Evolutionary conservation across 2,797 vertebrate species (phyloP).

Genomic region (Rhabdomys pumilio): DNA sequence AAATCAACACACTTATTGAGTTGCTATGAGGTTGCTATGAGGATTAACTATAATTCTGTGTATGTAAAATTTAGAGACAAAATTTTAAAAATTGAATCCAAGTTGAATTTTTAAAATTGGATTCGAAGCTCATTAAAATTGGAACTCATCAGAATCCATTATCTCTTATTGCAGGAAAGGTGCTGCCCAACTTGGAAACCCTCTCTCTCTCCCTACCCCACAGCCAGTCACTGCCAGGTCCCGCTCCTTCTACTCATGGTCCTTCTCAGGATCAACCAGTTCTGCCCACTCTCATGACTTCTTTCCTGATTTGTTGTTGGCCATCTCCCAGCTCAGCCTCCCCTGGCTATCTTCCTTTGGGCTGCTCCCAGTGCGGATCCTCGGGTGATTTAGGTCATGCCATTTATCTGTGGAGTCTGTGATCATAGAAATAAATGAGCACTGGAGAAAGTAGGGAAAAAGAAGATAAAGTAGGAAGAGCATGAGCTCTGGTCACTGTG

Average conservation of each 20-base stretch:
- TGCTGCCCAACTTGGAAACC: background rate
- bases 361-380: background rate
- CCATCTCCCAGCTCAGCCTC: background rate
- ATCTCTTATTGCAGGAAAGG: background rate
- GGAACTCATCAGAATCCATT: background rate
- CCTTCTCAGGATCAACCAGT: background rate
- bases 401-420: background rate
- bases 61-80: constrained; percentile 47
- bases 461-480: background rate
- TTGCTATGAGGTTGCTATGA: constrained; percentile 39
- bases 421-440: background rate
- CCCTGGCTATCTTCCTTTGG: background rate
- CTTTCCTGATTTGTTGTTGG: background rate
- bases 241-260: background rate
- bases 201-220: background rate
- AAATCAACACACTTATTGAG: constrained; percentile 40
- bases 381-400: background rate
- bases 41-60: constrained; percentile 10
- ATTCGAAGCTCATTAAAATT: constrained; percentile 42
- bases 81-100: constrained; percentile 18
- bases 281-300: background rate
- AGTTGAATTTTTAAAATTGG: constrained; percentile 50
- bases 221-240: background rate
- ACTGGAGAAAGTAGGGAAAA: background rate
- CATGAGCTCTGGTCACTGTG: background rate